phyloP scores from a whole-genome alignment of 2,888 invertebrate genomes.

The Phytoseiulus persimilis region DNA sequence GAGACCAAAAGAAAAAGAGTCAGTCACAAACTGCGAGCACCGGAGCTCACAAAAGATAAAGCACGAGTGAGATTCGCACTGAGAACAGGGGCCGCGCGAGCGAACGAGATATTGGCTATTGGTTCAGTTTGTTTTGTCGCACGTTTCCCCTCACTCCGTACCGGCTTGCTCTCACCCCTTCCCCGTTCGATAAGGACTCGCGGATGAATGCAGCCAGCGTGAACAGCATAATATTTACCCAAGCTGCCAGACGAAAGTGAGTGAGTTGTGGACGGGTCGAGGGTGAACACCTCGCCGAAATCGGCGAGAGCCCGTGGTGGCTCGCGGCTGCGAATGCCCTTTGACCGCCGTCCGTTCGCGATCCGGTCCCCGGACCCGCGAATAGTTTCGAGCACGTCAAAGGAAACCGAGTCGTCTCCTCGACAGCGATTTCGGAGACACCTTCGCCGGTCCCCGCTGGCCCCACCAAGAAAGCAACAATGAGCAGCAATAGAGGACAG shows the following conservation, averaged over 20 bases:
- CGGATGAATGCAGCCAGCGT: background rate
- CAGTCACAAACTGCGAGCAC: background rate
- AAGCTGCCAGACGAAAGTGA: no score
- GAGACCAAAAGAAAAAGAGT: background rate
- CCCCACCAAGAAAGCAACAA: background rate
- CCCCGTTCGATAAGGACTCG: background rate
- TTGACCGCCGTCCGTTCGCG: no score
- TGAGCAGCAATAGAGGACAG: background rate
- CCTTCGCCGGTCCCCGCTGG: background rate
- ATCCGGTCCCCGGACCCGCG: no score
- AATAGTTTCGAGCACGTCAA: no score
- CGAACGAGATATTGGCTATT: background rate
- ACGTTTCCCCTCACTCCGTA: no score
- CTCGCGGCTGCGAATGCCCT: no score
- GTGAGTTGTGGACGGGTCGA: no score
- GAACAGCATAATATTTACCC: no score
- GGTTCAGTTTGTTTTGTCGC: conserved; percentile 5
- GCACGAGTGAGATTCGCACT: background rate
- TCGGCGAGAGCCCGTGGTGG: no score
- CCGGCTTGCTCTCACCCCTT: background rate
- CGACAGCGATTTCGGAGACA: background rate
- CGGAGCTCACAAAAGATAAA: background rate
- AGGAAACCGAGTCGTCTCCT: no score
- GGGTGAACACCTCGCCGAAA: no score
- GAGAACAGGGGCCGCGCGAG: background rate